These are phyloP conservation scores for Syngnathoides biaculeatus DNA, from an alignment of 2,113 vertebrate genomes.

Conservation along the genomic window DNA sequence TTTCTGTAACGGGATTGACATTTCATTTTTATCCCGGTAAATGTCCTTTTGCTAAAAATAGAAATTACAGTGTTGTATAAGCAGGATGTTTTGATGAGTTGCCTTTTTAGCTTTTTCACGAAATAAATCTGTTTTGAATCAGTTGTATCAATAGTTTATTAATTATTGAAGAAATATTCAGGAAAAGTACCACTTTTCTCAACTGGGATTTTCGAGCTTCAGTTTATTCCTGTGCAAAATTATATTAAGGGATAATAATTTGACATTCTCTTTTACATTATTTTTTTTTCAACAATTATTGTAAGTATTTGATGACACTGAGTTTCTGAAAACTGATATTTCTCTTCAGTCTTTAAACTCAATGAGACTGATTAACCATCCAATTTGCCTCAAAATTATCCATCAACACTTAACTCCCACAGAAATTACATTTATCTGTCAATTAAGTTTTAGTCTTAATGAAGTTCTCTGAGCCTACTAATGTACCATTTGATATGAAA, in stretches of 20 bases:
- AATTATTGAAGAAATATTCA: neutral
- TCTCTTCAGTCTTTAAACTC: neutral
- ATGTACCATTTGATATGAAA: no score
- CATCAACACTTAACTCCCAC: neutral
- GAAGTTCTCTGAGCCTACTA: no score
- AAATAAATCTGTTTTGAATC: neutral
- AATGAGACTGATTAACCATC: neutral
- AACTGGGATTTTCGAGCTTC: neutral
- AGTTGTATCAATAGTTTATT: neutral
- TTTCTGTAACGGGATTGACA: conserved; percentile 64
- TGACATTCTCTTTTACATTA: no score
- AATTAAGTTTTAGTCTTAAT: no score
- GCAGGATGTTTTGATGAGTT: neutral
- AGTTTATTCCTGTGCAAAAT: neutral
- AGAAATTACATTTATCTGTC: neutral
- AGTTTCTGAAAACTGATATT: no score
- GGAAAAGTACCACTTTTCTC: neutral
- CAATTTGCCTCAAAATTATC: neutral
- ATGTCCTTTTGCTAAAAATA: conserved; percentile 52
- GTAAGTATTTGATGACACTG: no score
- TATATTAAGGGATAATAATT: neutral
- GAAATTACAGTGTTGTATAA: neutral
- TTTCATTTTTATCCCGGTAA: conserved; percentile 51
- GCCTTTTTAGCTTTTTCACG: neutral
- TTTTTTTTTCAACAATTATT: no score